phyloP scores from a whole-genome alignment of 2,888 invertebrate species.

The Eueremaeus valkanovi region DNA sequence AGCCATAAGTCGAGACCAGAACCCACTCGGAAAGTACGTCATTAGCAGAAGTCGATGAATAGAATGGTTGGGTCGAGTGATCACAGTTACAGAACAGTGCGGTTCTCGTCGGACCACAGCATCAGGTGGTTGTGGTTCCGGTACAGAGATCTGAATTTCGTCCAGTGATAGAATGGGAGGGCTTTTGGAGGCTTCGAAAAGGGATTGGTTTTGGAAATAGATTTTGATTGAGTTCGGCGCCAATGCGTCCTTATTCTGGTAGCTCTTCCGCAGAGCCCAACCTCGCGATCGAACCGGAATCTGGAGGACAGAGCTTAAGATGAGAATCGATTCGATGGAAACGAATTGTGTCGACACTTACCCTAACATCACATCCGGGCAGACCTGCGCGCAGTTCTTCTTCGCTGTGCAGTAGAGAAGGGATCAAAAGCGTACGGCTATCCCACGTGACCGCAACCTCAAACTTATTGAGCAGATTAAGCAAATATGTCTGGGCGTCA shows the following conservation, averaged over 20 bases:
- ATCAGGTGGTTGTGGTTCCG: not conserved
- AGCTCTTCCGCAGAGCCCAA: slow-evolving; percentile 59
- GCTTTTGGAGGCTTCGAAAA: slow-evolving; percentile 21
- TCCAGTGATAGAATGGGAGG: not conserved
- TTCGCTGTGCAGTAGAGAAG: slow-evolving; percentile 71
- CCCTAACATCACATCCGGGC: slow-evolving; percentile 52
- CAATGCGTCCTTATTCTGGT: not conserved
- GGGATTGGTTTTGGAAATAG: slow-evolving; percentile 29
- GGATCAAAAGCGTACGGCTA: slow-evolving; percentile 79
- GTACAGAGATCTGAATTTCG: not conserved
- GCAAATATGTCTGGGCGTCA: slow-evolving; percentile 72
- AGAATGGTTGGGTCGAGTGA: slow-evolving; percentile 43
- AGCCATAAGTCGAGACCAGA: slow-evolving; percentile 92
- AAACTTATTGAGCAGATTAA: slow-evolving; percentile 89
- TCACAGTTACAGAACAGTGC: slow-evolving; percentile 1
- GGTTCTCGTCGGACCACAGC: not conserved
- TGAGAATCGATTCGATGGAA: slow-evolving; percentile 9
- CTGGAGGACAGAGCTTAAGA: slow-evolving; percentile 47
- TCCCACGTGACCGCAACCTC: slow-evolving; percentile 97
- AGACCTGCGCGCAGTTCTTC: slow-evolving; percentile 49
- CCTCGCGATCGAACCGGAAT: slow-evolving; percentile 64
- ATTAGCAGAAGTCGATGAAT: slow-evolving; percentile 71
- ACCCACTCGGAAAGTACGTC: slow-evolving; percentile 96
- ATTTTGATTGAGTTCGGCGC: not conserved
- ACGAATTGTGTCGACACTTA: slow-evolving; percentile 47